phyloP scores from a whole-genome alignment of 2,888 invertebrate species.

The Apodemia zela region DNA sequence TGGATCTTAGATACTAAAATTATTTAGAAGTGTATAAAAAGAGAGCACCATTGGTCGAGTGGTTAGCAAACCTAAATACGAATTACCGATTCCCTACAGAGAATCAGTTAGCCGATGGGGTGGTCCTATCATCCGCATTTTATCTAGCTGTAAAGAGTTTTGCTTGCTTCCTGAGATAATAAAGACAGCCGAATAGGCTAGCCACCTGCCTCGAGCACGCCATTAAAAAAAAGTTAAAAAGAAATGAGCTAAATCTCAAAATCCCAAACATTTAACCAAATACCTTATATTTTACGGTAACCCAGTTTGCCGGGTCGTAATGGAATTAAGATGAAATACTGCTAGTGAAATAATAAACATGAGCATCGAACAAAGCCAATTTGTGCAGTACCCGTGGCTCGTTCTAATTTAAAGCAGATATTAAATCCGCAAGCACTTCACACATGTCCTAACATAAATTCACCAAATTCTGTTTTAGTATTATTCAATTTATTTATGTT shows the following conservation, averaged over 20 bases:
- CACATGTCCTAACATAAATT: conserved; percentile 48
- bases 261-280: background rate
- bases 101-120: no score
- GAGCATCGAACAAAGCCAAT: conserved; percentile 38
- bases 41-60: no score
- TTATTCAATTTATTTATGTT: background rate
- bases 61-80: no score
- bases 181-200: no score
- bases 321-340: conserved; percentile 32
- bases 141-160: no score
- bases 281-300: background rate
- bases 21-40: no score
- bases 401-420: conserved; percentile 61
- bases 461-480: conserved; percentile 4
- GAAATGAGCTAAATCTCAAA: background rate
- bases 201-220: no score
- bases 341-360: conserved; percentile 34
- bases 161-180: no score
- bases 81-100: no score
- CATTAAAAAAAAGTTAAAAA: background rate
- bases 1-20: no score
- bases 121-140: no score
- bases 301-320: conserved; percentile 26
- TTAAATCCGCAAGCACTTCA: conserved; percentile 55
- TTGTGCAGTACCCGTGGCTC: conserved; percentile 34